Percentiles rank a stretch among this genome's conserved stretches.
Evolutionary conservation across 2,797 vertebrate genomes (phyloP).

Genomic region (Microchirus variegatus): DNA sequence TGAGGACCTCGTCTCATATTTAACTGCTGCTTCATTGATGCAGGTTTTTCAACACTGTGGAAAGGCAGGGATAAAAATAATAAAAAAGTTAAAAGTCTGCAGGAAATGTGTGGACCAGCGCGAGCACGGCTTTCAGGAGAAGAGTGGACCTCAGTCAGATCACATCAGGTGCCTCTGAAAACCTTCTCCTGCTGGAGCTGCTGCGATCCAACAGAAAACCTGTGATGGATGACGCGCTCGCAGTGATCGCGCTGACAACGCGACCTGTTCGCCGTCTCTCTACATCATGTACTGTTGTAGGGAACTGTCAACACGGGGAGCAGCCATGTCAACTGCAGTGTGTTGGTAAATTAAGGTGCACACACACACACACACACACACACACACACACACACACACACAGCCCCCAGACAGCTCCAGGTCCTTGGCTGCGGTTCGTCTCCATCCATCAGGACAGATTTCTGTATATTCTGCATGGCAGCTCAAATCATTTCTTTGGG

Average conservation of each 20-base stretch:
- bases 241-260: slow-evolving; percentile 37
- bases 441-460: slow-evolving; percentile 64
- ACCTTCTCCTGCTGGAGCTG: slow-evolving; percentile 18
- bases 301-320: slow-evolving; percentile 41
- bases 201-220: slow-evolving; percentile 41
- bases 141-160: slow-evolving; percentile 23
- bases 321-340: slow-evolving; percentile 37
- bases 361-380: slow-evolving; percentile 10
- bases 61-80: neutral
- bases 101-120: slow-evolving; percentile 19
- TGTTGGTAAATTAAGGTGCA: slow-evolving; percentile 62
- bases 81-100: slow-evolving; percentile 11
- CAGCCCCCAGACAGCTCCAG: slow-evolving; percentile 44
- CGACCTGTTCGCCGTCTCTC: slow-evolving; percentile 39
- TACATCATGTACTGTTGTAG: slow-evolving; percentile 29
- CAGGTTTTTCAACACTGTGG: neutral
- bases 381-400: slow-evolving; percentile 9
- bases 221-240: slow-evolving; percentile 33
- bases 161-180: slow-evolving; percentile 27
- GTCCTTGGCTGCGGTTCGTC: slow-evolving; percentile 32
- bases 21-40: no score
- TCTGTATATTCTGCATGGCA: slow-evolving; percentile 42
- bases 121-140: slow-evolving; percentile 24
- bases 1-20: no score
- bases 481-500: slow-evolving; percentile 71